phyloP scores from a whole-genome alignment of 2,113 vertebrate species.

The Oryzias woworae region DNA sequence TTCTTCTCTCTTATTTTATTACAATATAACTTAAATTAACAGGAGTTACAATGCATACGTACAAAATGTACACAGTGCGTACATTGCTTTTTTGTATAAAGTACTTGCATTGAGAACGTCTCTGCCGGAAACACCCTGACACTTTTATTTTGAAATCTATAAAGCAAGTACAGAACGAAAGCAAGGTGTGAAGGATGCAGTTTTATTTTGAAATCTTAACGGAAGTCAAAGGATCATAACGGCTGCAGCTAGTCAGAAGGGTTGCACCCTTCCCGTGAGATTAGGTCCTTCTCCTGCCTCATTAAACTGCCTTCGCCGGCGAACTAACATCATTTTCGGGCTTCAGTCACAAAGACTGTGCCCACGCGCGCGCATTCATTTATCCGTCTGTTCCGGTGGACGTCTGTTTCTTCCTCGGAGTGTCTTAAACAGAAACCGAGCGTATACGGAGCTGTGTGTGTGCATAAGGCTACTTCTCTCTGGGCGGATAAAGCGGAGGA shows the following conservation, averaged over 20 bases:
- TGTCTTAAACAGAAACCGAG: constrained; percentile 5
- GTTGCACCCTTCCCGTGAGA: constrained; percentile 44
- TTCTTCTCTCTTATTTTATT: too few relatives aligned
- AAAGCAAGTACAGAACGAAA: too few relatives aligned
- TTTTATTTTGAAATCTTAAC: constrained; percentile 43
- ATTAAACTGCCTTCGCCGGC: constrained; percentile 37
- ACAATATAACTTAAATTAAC: too few relatives aligned
- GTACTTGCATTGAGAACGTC: too few relatives aligned
- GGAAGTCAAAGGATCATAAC: neutral
- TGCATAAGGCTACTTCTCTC: constrained; percentile 39
- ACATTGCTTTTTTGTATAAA: too few relatives aligned
- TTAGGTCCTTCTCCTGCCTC: constrained; percentile 52
- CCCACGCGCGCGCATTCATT: neutral
- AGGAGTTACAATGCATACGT: too few relatives aligned
- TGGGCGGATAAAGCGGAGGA: constrained; percentile 70
- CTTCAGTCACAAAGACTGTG: constrained; percentile 5
- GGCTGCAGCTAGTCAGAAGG: neutral
- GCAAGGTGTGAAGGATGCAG: rapidly evolving
- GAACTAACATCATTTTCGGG: constrained; percentile 40
- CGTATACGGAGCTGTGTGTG: constrained; percentile 12
- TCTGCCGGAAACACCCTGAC: too few relatives aligned
- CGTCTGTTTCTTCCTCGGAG: constrained; percentile 25
- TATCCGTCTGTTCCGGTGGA: constrained; percentile 14
- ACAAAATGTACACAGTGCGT: too few relatives aligned
- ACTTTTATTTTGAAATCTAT: constrained; percentile 29